Evolutionary conservation across 2,888 invertebrate genomes (phyloP), one percentile per base, ranked within the genome.

Genomic region (Mantis religiosa): DNA sequence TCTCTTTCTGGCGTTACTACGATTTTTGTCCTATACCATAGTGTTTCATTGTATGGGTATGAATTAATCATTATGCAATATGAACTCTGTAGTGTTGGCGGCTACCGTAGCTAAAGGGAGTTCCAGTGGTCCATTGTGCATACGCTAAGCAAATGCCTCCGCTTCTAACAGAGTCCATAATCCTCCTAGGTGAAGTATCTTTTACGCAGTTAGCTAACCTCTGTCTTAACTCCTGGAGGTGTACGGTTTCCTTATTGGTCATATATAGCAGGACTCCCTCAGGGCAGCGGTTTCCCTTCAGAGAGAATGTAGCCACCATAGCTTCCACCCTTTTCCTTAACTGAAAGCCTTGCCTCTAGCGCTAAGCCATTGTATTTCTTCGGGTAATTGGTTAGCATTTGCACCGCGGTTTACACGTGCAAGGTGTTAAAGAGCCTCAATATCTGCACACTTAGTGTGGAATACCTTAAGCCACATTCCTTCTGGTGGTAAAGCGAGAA

Each of bases 31-130:
- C 82, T 87, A 30, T 87, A 14, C n/a, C 30, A 82, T 30, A 82
- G 82, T 0, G 81, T 87, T 87, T 87, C 87, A 87, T 82, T 87
- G 87, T 87, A 82, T 87, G 87, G 27, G 82, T 82, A 82, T 87
- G 87, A 87, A 87, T 87, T 87, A 87, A 82, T 87, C 87, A 87
- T 87, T 87, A 34, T 87, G 82, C 87, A 87, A 82, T 87, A 82
- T 87, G 87, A 87, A 87, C 82, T 82, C 14, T 71, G 54, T 15
- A 71, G 54, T 25, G 54, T 71, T 25, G 54, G 54, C 54, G 54
- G 54, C 54, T 15, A 6, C 54, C 54, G 20, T 71, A 71, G 54
- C 54, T 25, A 71, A 71, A 71, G 54, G 3, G 54, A 71, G 54
- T 71, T 71, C 25, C 54, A 71, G 28, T 28, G 82, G 82, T 87